Conservation (phyloP, 2,888 invertebrate species). For the Eristalis intricaria region DNA sequence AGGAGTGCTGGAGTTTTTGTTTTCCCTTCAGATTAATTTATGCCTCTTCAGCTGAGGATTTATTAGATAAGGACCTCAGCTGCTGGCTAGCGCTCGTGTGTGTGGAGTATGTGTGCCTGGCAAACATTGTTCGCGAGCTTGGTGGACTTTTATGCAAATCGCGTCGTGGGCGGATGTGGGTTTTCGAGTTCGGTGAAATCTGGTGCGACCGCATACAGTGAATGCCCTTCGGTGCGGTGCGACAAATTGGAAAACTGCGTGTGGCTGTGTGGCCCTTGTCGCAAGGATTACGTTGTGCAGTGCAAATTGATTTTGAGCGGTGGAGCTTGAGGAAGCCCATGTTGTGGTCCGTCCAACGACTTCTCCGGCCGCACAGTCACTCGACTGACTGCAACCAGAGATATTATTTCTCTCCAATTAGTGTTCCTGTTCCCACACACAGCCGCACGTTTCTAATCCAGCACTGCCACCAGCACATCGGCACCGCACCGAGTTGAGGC, state of each 20-base stretch:
- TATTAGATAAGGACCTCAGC: constrained; percentile 65
- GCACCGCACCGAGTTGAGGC: background rate
- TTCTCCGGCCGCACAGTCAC: background rate
- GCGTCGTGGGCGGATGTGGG: constrained; percentile 53
- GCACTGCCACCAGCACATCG: background rate
- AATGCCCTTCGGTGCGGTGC: constrained; percentile 33
- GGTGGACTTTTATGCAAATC: constrained; percentile 63
- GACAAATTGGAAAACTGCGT: constrained; percentile 27
- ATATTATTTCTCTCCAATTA: background rate
- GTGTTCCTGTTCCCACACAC: background rate
- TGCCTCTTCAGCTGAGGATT: constrained; percentile 61
- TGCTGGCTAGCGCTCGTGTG: constrained; percentile 11
- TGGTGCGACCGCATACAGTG: background rate
- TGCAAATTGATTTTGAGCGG: background rate
- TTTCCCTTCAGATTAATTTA: constrained; percentile 60
- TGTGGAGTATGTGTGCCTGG: constrained; percentile 8
- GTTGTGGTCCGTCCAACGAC: background rate
- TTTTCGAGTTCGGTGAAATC: constrained; percentile 8
- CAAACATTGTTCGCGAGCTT: constrained; percentile 49
- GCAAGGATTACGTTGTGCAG: background rate
- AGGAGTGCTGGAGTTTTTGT: constrained; percentile 47
- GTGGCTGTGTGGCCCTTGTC: background rate
- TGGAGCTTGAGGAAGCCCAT: background rate
- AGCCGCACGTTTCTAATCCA: background rate
- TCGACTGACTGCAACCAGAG: background rate